phyloP scores from a whole-genome alignment of 2,888 invertebrate species.

The Agrilus cyanescens region DNA sequence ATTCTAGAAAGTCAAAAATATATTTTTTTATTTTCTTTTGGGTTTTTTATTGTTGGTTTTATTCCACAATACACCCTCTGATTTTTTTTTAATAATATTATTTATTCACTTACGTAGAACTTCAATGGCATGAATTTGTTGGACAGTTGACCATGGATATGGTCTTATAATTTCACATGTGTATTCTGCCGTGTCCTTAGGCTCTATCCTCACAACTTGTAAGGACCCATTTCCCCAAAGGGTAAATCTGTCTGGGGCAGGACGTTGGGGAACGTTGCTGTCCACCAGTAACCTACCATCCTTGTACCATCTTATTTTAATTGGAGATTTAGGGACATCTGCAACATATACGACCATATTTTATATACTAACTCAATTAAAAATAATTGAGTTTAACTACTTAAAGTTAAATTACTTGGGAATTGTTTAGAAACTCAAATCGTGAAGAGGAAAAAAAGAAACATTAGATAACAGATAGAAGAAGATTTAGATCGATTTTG shows the following conservation, averaged over 20 bases:
- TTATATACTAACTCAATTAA: too few species aligned
- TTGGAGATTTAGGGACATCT: too few species aligned
- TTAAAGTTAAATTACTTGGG: too few species aligned
- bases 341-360: too few species aligned
- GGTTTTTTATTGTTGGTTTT: not conserved
- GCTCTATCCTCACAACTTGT: conserved; percentile 45
- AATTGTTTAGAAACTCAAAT: too few species aligned
- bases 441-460: too few species aligned
- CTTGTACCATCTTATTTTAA: conserved; percentile 57
- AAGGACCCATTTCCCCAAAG: conserved; percentile 63
- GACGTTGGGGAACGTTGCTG: conserved; percentile 24
- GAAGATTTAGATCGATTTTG: too few species aligned
- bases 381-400: too few species aligned
- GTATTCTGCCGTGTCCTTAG: conserved; percentile 53
- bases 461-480: too few species aligned
- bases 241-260: conserved; percentile 42
- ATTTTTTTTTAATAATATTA: not conserved
- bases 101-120: conserved; percentile 54
- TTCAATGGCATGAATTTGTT: conserved; percentile 64
- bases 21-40: conserved; percentile 1
- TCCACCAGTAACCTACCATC: conserved; percentile 48
- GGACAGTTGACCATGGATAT: conserved; percentile 55
- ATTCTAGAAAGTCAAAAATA: conserved; percentile 39
- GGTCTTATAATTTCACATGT: conserved; percentile 55
- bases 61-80: not conserved